These are phyloP conservation scores for Tuberolachnus salignus DNA, from an alignment of 2,888 invertebrate genomes.

Conservation along the genomic window DNA sequence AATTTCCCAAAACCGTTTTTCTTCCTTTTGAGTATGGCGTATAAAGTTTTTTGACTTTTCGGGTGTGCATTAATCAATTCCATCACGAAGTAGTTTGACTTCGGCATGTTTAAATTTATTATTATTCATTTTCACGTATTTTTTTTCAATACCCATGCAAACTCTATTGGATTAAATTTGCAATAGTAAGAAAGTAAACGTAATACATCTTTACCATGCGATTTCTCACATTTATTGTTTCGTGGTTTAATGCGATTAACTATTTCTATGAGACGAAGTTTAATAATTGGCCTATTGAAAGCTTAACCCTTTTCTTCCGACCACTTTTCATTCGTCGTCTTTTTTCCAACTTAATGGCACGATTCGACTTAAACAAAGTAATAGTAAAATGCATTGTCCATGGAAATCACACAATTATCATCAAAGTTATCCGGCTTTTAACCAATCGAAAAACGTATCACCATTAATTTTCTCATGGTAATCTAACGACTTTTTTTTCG, in stretches of 20 bases:
- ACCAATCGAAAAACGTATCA: background rate
- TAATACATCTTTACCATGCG: no score
- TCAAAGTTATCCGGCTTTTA: background rate
- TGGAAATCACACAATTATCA: background rate
- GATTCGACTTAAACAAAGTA: no score
- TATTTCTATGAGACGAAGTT: no score
- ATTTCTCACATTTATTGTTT: no score
- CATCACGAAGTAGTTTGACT: background rate
- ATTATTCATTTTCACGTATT: background rate
- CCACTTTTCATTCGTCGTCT: background rate
- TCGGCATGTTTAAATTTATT: background rate
- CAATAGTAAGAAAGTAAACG: background rate
- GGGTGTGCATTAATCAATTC: background rate
- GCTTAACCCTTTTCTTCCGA: background rate
- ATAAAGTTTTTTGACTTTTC: background rate
- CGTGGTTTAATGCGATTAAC: background rate
- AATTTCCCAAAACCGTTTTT: background rate
- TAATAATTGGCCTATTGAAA: background rate
- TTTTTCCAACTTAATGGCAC: background rate
- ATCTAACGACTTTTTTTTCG: background rate
- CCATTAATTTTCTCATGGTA: background rate
- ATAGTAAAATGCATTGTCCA: no score
- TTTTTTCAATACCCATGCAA: background rate
- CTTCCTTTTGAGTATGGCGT: background rate
- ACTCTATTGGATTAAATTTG: background rate